Percentiles rank a stretch among this genome's conserved stretches.
Conservation (phyloP, 2,797 vertebrate genomes). For the Eospalax fontanierii region DNA sequence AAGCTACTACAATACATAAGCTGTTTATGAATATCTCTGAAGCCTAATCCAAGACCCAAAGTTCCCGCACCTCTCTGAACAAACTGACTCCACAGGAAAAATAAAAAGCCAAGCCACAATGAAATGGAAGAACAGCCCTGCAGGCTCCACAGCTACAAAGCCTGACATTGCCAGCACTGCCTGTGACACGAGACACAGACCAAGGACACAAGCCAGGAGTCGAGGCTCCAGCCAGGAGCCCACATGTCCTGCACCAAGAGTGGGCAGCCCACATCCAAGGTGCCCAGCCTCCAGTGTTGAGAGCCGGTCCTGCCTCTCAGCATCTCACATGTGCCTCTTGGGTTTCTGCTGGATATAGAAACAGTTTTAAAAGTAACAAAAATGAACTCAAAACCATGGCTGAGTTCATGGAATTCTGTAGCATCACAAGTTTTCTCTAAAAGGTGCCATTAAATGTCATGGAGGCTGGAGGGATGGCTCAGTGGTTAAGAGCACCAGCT, state of each 20-base stretch:
- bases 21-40: neutral
- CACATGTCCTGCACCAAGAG: no score
- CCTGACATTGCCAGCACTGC: neutral
- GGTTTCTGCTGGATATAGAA: neutral
- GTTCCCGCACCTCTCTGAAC: neutral
- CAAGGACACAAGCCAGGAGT: neutral
- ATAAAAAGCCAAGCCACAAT: neutral
- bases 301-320: neutral
- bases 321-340: neutral
- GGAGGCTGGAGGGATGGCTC: no score
- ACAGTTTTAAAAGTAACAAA: neutral
- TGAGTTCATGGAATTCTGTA: neutral
- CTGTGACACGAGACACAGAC: neutral
- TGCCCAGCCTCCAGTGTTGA: neutral
- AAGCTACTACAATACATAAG: neutral
- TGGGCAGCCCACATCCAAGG: neutral
- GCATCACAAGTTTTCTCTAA: neutral
- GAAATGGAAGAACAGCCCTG: no score
- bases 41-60: neutral
- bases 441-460: neutral
- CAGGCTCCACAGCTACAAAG: fast-evolving
- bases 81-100: neutral
- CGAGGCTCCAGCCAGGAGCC: neutral
- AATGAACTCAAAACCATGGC: neutral
- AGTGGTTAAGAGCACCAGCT: no score